Percentiles rank a stretch among this genome's conserved stretches.
Evolutionary conservation across 2,113 vertebrate species (phyloP).

Genomic region (Sinocyclocheilus rhinocerous): DNA sequence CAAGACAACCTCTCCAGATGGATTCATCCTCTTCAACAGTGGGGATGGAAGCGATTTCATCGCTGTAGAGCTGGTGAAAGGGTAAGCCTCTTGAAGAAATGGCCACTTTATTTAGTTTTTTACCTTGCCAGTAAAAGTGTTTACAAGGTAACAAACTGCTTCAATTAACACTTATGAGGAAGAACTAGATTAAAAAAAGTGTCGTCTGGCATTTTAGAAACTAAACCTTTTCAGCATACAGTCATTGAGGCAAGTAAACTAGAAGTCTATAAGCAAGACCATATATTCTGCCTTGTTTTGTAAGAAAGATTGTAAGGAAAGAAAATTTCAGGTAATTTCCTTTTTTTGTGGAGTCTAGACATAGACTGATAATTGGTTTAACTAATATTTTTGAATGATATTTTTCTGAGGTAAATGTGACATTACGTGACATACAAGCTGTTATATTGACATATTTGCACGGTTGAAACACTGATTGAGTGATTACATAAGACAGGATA

Average conservation of each 20-base stretch:
- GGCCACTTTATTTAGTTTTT: background rate
- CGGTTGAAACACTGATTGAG: no score
- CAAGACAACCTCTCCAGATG: conserved; percentile 95
- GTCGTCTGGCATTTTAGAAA: background rate
- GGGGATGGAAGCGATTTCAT: conserved; percentile 90
- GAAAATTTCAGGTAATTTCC: no score
- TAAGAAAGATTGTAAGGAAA: no score
- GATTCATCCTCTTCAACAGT: conserved; percentile 95
- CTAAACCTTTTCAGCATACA: background rate
- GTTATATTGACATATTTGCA: no score
- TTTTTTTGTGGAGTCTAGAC: background rate
- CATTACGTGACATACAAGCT: no score
- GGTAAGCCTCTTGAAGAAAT: conserved; percentile 73
- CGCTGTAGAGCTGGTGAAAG: conserved; percentile 95
- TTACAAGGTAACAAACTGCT: background rate
- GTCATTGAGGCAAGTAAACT: background rate
- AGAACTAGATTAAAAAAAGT: background rate
- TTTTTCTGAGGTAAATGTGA: no score
- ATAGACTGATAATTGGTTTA: background rate
- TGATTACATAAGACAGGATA: no score
- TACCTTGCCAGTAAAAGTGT: background rate
- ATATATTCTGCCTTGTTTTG: background rate
- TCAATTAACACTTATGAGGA: background rate
- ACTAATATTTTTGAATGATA: background rate
- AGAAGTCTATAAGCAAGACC: background rate